phyloP scores from a whole-genome alignment of 2,888 invertebrate species.

The Panzeria rudis region DNA sequence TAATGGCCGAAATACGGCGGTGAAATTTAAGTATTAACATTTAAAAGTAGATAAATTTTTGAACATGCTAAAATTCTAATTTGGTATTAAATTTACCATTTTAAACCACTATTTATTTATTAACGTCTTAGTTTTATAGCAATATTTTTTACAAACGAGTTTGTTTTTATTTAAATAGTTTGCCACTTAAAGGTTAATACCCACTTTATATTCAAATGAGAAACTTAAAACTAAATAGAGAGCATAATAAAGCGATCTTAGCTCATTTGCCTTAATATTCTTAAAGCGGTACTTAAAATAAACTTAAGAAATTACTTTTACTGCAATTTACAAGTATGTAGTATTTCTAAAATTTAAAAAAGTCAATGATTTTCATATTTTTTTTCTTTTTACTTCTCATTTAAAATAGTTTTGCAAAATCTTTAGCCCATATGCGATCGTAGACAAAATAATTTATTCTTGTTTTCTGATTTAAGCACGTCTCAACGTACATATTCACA shows the following conservation, averaged over 20 bases:
- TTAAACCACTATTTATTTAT: too few relatives aligned
- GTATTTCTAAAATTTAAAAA: constrained; percentile 10
- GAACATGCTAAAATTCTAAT: too few relatives aligned
- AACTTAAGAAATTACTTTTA: constrained; percentile 42
- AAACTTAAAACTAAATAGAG: constrained; percentile 7
- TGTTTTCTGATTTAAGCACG: constrained; percentile 65
- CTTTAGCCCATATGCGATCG: constrained; percentile 18
- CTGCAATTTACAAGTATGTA: constrained; percentile 18
- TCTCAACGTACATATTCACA: constrained; percentile 58
- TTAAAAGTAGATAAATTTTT: too few relatives aligned
- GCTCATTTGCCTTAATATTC: constrained; percentile 29
- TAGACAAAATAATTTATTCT: constrained; percentile 38
- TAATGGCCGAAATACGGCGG: too few relatives aligned
- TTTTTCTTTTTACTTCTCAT: background rate
- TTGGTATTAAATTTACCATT: too few relatives aligned
- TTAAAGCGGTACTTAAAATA: constrained; percentile 29
- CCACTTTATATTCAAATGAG: constrained; percentile 14
- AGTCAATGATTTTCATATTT: background rate
- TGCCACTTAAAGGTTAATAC: constrained; percentile 40
- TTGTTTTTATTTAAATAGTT: background rate
- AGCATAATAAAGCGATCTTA: constrained; percentile 22
- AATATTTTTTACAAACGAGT: too few relatives aligned
- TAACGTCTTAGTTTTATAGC: too few relatives aligned
- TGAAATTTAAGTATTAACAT: too few relatives aligned
- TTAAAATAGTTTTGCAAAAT: constrained; percentile 8